phyloP scores from a whole-genome alignment of 2,113 vertebrate genomes.

The Lophochroa leadbeateri region DNA sequence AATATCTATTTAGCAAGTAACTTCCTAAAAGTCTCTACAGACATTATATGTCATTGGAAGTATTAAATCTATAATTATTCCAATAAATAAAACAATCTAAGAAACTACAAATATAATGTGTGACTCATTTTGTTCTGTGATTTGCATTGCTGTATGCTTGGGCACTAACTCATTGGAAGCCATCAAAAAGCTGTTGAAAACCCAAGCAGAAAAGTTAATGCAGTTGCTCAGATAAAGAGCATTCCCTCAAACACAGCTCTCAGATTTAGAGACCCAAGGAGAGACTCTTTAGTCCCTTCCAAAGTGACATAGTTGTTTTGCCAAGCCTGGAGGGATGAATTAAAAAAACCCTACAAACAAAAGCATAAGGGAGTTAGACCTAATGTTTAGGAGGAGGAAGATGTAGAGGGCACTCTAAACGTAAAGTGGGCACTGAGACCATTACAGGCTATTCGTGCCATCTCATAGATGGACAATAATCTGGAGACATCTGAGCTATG shows the following conservation, averaged over 20 bases:
- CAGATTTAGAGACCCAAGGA: not conserved
- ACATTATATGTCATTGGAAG: conserved; percentile 23
- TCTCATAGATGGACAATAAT: not conserved
- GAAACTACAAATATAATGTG: not conserved
- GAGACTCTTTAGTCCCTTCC: not conserved
- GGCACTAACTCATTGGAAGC: not conserved
- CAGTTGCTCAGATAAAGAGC: not conserved
- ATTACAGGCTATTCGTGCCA: not conserved
- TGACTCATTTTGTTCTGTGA: not conserved
- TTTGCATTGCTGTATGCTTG: not conserved
- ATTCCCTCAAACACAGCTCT: not conserved
- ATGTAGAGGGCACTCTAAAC: not conserved
- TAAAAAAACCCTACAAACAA: not conserved
- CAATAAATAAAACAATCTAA: not conserved
- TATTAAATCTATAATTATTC: conserved; percentile 17
- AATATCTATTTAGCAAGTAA: not conserved
- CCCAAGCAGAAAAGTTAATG: not conserved
- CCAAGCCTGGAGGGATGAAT: not conserved
- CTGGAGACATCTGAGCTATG: conserved; percentile 19
- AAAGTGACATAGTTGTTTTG: not conserved
- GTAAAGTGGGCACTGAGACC: not conserved
- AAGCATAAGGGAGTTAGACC: not conserved
- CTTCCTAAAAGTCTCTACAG: not conserved
- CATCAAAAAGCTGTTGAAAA: not conserved
- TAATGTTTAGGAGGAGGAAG: not conserved